Conservation (phyloP, 2,888 invertebrate genomes). For the Eupithecia pulchellata region DNA sequence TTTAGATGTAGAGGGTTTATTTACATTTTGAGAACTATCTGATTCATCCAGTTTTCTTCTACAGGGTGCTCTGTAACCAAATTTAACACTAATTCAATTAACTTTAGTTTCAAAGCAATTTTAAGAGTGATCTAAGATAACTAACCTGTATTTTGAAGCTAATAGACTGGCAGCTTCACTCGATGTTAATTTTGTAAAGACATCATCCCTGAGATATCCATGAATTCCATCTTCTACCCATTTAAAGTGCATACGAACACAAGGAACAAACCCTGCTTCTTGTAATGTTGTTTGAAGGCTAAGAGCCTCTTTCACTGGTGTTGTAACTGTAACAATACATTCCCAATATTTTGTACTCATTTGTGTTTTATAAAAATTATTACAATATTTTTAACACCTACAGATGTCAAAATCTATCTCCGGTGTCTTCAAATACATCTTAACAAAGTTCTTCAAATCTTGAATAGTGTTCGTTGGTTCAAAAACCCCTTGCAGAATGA, state of each 20-base stretch:
- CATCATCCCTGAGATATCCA: constrained; percentile 85
- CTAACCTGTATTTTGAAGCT: constrained; percentile 88
- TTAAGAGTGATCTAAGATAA: not conserved
- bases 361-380: not conserved
- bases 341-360: not conserved
- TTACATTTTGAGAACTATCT: constrained; percentile 49
- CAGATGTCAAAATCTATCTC: constrained; percentile 91
- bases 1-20: constrained; percentile 63
- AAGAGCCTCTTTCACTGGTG: constrained; percentile 92
- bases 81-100: constrained; percentile 30
- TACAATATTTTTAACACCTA: constrained; percentile 79
- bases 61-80: constrained; percentile 68
- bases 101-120: not conserved
- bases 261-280: constrained; percentile 91
- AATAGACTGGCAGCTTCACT: constrained; percentile 88
- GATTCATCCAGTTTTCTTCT: constrained; percentile 65
- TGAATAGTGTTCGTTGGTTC: constrained; percentile 90
- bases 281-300: constrained; percentile 86
- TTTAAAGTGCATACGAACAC: constrained; percentile 91
- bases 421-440: constrained; percentile 88
- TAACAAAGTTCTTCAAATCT: constrained; percentile 90
- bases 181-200: constrained; percentile 87
- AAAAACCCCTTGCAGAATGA: constrained; percentile 95
- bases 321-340: constrained; percentile 87
- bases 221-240: constrained; percentile 69